phyloP scores from a whole-genome alignment of 2,888 invertebrate genomes.

The Candidula unifasciata region DNA sequence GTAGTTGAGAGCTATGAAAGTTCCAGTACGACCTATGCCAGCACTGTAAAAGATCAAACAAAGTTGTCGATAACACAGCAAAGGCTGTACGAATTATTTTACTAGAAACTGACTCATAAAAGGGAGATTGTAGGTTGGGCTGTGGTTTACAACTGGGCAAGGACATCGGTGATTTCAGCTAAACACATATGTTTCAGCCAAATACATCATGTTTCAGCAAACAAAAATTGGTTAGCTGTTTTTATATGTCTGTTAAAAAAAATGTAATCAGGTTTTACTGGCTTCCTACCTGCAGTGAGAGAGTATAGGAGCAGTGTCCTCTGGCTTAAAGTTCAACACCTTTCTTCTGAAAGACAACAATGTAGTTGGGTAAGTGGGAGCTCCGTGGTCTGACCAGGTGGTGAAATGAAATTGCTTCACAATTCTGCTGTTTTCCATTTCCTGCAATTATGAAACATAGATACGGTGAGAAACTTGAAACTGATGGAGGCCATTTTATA shows the following conservation, averaged over 20 bases:
- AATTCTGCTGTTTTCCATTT: conserved; percentile 63
- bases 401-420: conserved; percentile 74
- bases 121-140: too few relatives aligned
- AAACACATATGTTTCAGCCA: too few relatives aligned
- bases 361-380: conserved; percentile 71
- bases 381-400: conserved; percentile 74
- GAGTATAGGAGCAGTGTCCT: conserved; percentile 67
- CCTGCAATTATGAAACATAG: conserved; percentile 52
- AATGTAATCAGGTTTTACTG: too few relatives aligned
- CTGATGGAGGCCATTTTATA: neutral
- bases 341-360: conserved; percentile 70
- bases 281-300: conserved; percentile 71
- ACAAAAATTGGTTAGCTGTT: too few relatives aligned
- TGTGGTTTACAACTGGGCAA: too few relatives aligned
- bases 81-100: too few relatives aligned
- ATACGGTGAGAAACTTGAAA: neutral
- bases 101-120: too few relatives aligned
- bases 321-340: conserved; percentile 69
- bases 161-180: too few relatives aligned
- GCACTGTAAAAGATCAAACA: conserved; percentile 65
- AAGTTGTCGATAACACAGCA: too few relatives aligned
- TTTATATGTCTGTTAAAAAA: too few relatives aligned
- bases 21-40: conserved; percentile 77
- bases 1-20: conserved; percentile 76
- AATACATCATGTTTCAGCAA: too few relatives aligned